These are phyloP conservation scores for Clupea harengus DNA, from an alignment of 2,113 vertebrate genomes.

Conservation along the genomic window DNA sequence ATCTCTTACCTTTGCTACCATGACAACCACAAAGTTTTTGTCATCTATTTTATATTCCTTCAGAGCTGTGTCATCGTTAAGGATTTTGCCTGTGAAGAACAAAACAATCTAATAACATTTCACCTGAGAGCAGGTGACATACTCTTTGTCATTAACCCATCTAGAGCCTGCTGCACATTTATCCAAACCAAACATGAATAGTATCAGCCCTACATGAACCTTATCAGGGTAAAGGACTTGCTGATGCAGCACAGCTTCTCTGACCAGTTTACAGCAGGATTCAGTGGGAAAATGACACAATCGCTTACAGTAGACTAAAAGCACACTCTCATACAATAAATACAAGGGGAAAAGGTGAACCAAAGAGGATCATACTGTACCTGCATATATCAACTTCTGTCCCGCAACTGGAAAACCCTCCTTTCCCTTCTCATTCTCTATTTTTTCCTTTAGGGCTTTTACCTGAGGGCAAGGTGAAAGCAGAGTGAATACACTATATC, in stretches of 20 bases:
- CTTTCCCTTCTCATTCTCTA: constrained; percentile 90
- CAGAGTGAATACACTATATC: not conserved
- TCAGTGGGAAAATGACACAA: too few relatives aligned
- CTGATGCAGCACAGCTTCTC: too few relatives aligned
- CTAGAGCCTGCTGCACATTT: not conserved
- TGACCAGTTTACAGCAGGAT: too few relatives aligned
- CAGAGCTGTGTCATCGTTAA: constrained; percentile 88
- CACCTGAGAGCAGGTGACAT: not conserved
- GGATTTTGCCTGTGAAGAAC: constrained; percentile 84
- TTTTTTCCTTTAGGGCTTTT: constrained; percentile 91
- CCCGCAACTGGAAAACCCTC: constrained; percentile 88
- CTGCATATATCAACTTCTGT: constrained; percentile 96
- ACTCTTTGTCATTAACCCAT: not conserved
- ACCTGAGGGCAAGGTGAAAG: constrained; percentile 71
- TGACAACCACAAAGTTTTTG: constrained; percentile 97
- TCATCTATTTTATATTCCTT: constrained; percentile 97
- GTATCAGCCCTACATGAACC: too few relatives aligned
- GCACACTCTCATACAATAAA: not conserved
- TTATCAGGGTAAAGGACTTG: too few relatives aligned
- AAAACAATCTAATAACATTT: constrained; percentile 37
- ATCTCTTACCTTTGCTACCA: constrained; percentile 90
- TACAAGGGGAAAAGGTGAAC: not conserved
- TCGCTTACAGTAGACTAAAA: not conserved
- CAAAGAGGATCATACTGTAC: constrained; percentile 60
- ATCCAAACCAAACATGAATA: too few relatives aligned